Base-by-base conservation (phyloP, 2,113 vertebrate species). In the Romanogobio albipinnatus region DNA sequence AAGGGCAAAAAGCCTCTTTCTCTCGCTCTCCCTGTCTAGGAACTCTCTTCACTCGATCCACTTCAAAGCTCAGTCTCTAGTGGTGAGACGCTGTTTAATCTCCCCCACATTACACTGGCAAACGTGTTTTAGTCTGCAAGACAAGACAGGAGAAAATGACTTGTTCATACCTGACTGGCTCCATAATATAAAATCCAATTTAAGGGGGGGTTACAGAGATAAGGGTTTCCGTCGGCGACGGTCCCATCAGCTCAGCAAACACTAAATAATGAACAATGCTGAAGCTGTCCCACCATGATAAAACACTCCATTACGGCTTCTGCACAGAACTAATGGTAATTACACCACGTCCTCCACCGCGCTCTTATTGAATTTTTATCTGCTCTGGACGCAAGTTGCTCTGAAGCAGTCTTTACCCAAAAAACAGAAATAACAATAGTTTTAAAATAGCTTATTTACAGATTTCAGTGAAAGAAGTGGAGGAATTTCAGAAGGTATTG, bases 131-230 rank as follows among this genome's bases (percentile, higher is more conserved):
- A 91, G 89, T 92, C 94, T 92, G 85, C 92, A 95, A 95, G 93
- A 96, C 95, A 96, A 94, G 96, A 94, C 85, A 85, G 91, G 93
- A 90, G 94, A 95, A 97, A 98, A 98, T 96, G 95, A 96, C 95
- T 97, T 96, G 96, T 97, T 94, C 95, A 94, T 96, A 96, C 97
- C 96, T 97, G 97, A 96, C 95, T 95, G 95, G 93, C 91, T 95
- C 61, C 87, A 94, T 96, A 98, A 98, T 96, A 96, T 87, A 96
- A 96, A 98, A 97, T 96, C 96, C 97, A 99, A 96, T 99, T 98
- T 96, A 94, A 95, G 96, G 94, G 94, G 95, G 95, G 93, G 94
- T 87, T 85, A 84, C 61, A 51, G 71, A 97, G 97, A 98, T 97
- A 98, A 98, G 96, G 93, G 92, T 89, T 91, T 91, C 95, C 91